phyloP scores from a whole-genome alignment of 2,113 vertebrate species.

The Crypturellus undulatus region DNA sequence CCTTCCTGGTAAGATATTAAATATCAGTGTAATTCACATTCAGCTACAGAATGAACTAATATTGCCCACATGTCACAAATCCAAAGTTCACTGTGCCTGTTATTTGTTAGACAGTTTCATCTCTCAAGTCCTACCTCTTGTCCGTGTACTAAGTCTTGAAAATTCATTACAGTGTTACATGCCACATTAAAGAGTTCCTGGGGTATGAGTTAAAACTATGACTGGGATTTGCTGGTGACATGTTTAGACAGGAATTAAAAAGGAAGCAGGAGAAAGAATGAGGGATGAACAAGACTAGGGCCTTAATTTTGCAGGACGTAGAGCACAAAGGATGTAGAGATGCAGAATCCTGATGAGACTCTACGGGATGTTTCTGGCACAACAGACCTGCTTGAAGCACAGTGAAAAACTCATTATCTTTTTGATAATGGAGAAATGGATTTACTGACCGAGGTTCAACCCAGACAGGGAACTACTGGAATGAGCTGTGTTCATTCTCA shows the following conservation, averaged over 20 bases:
- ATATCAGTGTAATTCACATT: background rate
- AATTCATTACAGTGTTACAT: background rate
- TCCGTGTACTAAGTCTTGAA: background rate
- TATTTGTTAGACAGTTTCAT: background rate
- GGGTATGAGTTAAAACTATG: background rate
- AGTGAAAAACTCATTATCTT: background rate
- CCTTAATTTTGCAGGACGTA: background rate
- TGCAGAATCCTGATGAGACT: rapidly evolving
- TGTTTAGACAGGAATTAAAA: background rate
- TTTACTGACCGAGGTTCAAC: background rate
- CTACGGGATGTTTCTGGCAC: background rate
- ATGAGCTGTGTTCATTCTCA: background rate
- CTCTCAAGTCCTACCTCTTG: background rate
- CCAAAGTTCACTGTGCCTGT: conserved; percentile 4
- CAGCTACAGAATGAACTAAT: background rate
- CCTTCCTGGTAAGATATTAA: conserved; percentile 47
- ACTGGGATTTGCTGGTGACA: rapidly evolving
- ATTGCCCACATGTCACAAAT: background rate
- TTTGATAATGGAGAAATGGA: background rate
- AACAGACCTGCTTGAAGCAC: background rate
- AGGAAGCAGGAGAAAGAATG: background rate
- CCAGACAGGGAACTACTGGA: background rate
- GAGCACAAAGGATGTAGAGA: background rate
- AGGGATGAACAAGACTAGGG: background rate
- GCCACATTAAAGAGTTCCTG: background rate